phyloP scores from a whole-genome alignment of 1,140 invertebrate species.

The Trachymyrmex septentrionalis region DNA sequence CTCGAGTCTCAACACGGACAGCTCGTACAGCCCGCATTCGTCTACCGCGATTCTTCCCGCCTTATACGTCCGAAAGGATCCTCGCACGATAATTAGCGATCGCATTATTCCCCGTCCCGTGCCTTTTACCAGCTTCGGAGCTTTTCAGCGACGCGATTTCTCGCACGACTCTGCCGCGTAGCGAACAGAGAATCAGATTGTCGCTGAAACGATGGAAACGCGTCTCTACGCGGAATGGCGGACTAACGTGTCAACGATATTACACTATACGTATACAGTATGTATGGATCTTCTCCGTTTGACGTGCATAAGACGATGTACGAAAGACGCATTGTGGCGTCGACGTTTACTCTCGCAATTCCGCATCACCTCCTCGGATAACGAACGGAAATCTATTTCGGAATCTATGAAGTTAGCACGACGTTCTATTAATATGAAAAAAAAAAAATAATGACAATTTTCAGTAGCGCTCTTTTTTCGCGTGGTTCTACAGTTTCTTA shows the following conservation, averaged over 20 bases:
- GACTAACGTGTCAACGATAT: slow-evolving; percentile 77
- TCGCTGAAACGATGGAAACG: slow-evolving; percentile 65
- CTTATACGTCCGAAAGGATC: slow-evolving; percentile 60
- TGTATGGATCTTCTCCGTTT: slow-evolving; percentile 56
- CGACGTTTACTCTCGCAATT: background rate
- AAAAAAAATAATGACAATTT: too few relatives aligned
- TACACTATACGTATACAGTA: slow-evolving; percentile 69
- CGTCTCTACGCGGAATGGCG: slow-evolving; percentile 53
- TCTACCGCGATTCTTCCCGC: slow-evolving; percentile 33
- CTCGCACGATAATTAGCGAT: slow-evolving; percentile 75
- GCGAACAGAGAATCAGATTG: slow-evolving; percentile 73
- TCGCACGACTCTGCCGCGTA: slow-evolving; percentile 62
- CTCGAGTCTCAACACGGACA: slow-evolving; percentile 25
- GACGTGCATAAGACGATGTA: background rate
- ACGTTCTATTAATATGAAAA: too few relatives aligned
- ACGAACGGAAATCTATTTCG: background rate
- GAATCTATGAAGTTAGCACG: too few relatives aligned
- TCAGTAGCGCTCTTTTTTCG: too few relatives aligned
- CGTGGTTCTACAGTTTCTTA: too few relatives aligned
- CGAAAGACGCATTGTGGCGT: background rate
- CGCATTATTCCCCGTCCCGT: slow-evolving; percentile 40
- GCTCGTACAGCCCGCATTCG: slow-evolving; percentile 31
- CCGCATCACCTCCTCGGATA: background rate
- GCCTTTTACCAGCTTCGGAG: slow-evolving; percentile 38
- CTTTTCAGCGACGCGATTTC: slow-evolving; percentile 19